Conservation (phyloP, 2,888 invertebrate species). For the Trypoxylon attenuatum region DNA sequence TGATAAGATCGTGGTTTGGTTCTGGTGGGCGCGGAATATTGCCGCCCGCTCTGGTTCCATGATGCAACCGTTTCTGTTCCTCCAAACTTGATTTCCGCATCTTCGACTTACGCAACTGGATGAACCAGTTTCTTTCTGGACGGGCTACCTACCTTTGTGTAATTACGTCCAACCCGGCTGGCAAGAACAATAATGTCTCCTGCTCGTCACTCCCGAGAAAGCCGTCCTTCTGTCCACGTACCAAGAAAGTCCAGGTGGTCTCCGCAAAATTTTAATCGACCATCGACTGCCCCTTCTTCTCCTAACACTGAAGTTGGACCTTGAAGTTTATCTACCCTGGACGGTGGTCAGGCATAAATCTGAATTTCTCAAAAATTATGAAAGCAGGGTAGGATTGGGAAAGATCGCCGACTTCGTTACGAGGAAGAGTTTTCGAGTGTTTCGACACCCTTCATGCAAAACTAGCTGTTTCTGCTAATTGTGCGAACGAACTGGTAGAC, state of each 20-base stretch:
- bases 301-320: not conserved
- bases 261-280: too few species aligned
- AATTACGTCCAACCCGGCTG: conserved; percentile 33
- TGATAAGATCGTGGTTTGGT: conserved; percentile 40
- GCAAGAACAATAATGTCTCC: conserved; percentile 44
- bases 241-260: too few species aligned
- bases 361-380: not conserved
- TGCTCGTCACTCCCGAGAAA: conserved; percentile 38
- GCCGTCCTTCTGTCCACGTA: conserved; percentile 36
- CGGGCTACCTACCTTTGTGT: conserved; percentile 48
- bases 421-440: not conserved
- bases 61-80: conserved; percentile 33
- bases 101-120: conserved; percentile 56
- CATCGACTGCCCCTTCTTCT: not conserved
- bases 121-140: conserved; percentile 58
- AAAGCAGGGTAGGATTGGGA: not conserved
- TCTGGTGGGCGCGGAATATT: conserved; percentile 3
- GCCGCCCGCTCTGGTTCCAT: conserved; percentile 23
- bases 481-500: not conserved
- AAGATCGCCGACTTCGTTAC: not conserved
- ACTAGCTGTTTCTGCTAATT: not conserved
- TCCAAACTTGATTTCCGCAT: conserved; percentile 46
- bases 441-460: not conserved
- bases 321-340: not conserved
- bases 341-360: not conserved